A percentile compares a stretch with the other conserved stretches of the same genome.
Conservation (phyloP, 2,113 vertebrate species). For the Amphiprion percula region DNA sequence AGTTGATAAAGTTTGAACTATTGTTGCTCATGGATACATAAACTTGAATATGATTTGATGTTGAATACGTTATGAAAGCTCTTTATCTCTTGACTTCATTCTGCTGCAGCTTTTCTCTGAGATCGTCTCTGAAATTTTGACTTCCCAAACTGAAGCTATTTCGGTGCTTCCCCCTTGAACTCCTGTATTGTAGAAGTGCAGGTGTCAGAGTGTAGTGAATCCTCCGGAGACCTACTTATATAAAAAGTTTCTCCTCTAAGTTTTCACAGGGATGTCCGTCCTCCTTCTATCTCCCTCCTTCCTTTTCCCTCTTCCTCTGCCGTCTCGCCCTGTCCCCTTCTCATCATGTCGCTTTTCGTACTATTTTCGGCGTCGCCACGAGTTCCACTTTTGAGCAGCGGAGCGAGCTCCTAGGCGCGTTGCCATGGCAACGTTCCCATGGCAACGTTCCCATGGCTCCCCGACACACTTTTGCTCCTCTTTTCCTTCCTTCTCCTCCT, state of each 20-base stretch:
- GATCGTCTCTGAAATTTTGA: not conserved
- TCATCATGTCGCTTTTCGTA: slow-evolving; percentile 31
- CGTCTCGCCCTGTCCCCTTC: slow-evolving; percentile 1
- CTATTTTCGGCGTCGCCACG: slow-evolving; percentile 42
- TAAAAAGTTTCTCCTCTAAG: slow-evolving; percentile 11
- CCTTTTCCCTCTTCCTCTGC: not conserved
- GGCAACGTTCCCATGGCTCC: slow-evolving; percentile 56
- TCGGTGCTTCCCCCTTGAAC: not conserved
- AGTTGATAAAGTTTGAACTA: not conserved
- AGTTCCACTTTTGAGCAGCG: slow-evolving; percentile 51
- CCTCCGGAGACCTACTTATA: not conserved
- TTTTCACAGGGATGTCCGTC: slow-evolving; percentile 5
- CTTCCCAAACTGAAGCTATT: not conserved
- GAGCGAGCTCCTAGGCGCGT: slow-evolving; percentile 58
- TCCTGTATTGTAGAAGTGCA: not conserved
- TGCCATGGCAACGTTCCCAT: slow-evolving; percentile 66
- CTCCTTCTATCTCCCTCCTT: not conserved
- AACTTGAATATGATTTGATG: too few species aligned
- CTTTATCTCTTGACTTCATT: not conserved
- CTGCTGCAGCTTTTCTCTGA: not conserved
- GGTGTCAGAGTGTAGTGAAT: slow-evolving; percentile 31
- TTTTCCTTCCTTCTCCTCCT: not conserved
- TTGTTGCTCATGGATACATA: not conserved
- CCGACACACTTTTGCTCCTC: slow-evolving; percentile 35
- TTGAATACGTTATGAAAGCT: too few species aligned